Base-by-base conservation (phyloP, 1,140 invertebrate species). In the Trinorchestia longiramus region DNA sequence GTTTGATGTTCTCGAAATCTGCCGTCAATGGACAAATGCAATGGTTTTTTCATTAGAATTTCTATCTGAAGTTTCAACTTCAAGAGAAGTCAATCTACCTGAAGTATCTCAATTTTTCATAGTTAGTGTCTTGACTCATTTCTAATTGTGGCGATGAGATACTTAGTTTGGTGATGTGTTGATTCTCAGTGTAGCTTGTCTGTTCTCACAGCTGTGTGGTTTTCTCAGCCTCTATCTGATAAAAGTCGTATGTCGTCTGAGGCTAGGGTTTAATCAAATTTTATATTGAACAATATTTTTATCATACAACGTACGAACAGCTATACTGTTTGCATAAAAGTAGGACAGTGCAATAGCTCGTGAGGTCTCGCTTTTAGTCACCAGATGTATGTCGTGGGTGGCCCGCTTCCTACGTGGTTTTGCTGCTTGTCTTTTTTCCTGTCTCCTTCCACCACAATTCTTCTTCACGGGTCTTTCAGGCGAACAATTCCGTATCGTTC, bases 371-470 rank as follows among this genome's bases (percentile, higher is more conserved):
- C 88, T 90, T 41, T 77, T 43, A 42, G 28, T 36, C 88, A 42
- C 3, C 11, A 41, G 88, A 41, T 90, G 23, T 90, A 42, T 90
- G 88, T 42, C 88, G 88, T 90, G 88, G 88, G 88, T 90, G 88
- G 88, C 88, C 88, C n/a, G 88, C 88, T 90, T 90, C 88, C 88
- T 90, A 90, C 88, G 88, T 90, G 41, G 88, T 41, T 90, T 41
- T 90, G 88, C 8, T 77, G 62, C 62, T 77, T 77, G 62, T 28
- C 62, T 77, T 77, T 77, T 28, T 77, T 77, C 36, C 1, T 77
- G 62, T 77, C 62, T 77, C 62, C 62, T 77, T 23, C 62, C 28
- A 53, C 47, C 62, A 28, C 62, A 77, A 77, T 36, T 77, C 11
- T 77, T 77, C 62, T 77, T 36, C 62, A 15, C 28, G 15, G 62